These are phyloP conservation scores for Clitarchus hookeri DNA, from an alignment of 2,888 invertebrate genomes.

Conservation along the genomic window DNA sequence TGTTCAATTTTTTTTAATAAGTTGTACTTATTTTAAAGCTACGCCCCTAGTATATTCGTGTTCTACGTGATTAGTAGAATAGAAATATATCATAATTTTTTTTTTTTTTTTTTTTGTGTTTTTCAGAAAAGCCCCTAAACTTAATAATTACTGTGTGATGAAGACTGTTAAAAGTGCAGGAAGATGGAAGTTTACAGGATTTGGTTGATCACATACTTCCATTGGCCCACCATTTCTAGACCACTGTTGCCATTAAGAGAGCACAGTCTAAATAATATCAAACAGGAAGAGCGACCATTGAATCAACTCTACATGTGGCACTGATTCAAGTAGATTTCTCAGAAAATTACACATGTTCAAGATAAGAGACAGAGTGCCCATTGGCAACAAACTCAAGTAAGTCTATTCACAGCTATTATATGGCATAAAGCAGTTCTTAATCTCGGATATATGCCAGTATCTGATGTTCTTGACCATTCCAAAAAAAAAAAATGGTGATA, in stretches of 20 bases:
- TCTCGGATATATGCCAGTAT: neutral
- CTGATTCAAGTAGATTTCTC: conserved; percentile 30
- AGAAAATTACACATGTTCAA: conserved; percentile 30
- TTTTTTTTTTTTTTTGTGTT: too few species aligned
- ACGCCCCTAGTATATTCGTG: too few species aligned
- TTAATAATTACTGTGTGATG: too few species aligned
- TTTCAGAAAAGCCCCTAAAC: too few species aligned
- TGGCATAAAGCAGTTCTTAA: conserved; percentile 17
- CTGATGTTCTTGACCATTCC: conserved; percentile 28
- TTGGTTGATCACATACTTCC: neutral
- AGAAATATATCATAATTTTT: too few species aligned
- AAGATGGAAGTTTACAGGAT: neutral
- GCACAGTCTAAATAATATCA: neutral
- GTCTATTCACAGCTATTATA: conserved; percentile 21
- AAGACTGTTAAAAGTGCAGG: neutral
- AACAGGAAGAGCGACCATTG: neutral
- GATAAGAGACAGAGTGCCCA: conserved; percentile 32
- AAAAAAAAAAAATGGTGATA: conserved; percentile 24
- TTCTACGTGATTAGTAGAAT: too few species aligned
- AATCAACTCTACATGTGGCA: conserved; percentile 15
- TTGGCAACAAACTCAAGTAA: conserved; percentile 32
- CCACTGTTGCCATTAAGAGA: neutral
- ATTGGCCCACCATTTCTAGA: neutral
- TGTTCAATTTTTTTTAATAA: too few species aligned
- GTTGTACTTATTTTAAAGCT: too few species aligned